These are phyloP conservation scores for Microhierax caerulescens DNA, from an alignment of 2,797 vertebrate genomes.

Conservation along the genomic window DNA sequence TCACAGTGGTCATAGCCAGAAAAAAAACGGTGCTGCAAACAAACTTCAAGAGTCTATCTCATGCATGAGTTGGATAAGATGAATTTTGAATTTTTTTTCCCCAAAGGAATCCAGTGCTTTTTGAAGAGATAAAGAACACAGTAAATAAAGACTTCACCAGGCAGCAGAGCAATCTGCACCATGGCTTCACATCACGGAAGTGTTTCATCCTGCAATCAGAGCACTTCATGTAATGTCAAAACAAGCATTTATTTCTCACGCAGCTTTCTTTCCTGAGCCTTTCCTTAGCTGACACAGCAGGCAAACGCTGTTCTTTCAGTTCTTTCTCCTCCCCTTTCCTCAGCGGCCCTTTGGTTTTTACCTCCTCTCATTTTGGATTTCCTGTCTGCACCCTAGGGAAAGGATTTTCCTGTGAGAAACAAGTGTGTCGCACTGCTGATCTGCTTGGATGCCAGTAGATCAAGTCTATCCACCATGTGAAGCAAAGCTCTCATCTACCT, in stretches of 20 bases:
- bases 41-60: neutral
- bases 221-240: neutral
- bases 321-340: slow-evolving; percentile 40
- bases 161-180: neutral
- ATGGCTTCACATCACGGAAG: neutral
- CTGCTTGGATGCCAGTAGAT: neutral
- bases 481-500: neutral
- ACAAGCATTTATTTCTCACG: neutral
- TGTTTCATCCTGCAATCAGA: neutral
- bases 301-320: neutral
- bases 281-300: neutral
- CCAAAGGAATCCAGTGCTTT: neutral
- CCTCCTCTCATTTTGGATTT: slow-evolving; percentile 60
- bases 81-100: neutral
- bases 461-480: neutral
- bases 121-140: neutral
- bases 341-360: slow-evolving; percentile 38
- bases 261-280: neutral
- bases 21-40: neutral
- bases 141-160: neutral
- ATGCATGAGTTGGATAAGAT: neutral
- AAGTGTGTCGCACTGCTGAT: slow-evolving; percentile 27
- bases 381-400: slow-evolving; percentile 52
- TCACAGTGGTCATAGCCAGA: neutral
- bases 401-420: slow-evolving; percentile 58